Conservation (phyloP, 2,888 invertebrate genomes). For the Meiosimyza platycephala region DNA sequence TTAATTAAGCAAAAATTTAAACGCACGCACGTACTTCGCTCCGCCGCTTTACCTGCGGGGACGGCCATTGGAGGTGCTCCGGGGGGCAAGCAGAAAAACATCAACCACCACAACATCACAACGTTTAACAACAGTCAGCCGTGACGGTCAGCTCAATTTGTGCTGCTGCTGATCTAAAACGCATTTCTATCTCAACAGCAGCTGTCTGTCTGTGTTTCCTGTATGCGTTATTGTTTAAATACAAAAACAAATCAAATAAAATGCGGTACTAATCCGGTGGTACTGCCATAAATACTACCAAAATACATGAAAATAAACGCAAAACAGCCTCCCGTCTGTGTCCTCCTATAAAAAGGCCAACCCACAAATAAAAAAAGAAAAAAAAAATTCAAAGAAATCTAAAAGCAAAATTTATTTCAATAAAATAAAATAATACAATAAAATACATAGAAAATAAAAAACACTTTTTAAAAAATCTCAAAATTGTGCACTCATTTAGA, state of each 20-base stretch:
- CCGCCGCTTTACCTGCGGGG: constrained; percentile 54
- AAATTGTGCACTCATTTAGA: background rate
- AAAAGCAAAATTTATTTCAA: background rate
- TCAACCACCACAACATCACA: background rate
- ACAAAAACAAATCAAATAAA: no score
- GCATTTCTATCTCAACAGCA: no score
- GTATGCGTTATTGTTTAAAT: no score
- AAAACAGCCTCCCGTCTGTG: constrained; percentile 62
- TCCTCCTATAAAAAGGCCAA: constrained; percentile 66
- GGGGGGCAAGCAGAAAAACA: constrained; percentile 52
- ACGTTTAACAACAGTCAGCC: background rate
- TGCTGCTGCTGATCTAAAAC: no score
- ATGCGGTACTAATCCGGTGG: no score
- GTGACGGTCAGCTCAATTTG: no score
- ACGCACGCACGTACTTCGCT: no score
- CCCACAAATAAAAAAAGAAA: constrained; percentile 48
- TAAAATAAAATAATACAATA: background rate
- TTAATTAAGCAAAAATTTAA: no score
- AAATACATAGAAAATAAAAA: background rate
- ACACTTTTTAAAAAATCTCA: background rate
- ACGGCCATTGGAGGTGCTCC: constrained; percentile 68
- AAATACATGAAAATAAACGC: no score
- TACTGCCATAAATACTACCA: no score
- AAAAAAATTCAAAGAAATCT: background rate
- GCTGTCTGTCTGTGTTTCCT: no score